Evolutionary conservation across 2,888 invertebrate species (phyloP), one percentile per base, ranked within the genome.

Genomic region (Drosophila mercatorum): DNA sequence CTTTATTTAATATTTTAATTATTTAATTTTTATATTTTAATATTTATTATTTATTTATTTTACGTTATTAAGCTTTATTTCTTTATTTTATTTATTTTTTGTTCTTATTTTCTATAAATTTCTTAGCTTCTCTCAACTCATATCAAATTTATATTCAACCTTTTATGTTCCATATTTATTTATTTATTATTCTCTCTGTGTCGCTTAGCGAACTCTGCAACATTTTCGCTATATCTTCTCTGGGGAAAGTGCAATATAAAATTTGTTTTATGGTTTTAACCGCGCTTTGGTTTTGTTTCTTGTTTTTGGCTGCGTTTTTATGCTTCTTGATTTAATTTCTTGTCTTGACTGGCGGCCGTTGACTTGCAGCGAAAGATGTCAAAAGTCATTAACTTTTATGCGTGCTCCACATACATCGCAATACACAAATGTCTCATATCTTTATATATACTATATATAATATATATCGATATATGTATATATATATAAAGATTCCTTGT

Each of bases 301-400:
- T 44, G 46, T 41, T 47, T n/a, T 61, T 74, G 38, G 34, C 17
- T 34, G 12, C 40, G 51, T 61, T 78, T 75, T 69, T 56, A 68
- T 68, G 78, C 68, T 75, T 66, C 22, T 81, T 69, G 72, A 67
- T 72, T 78, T 87, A 75, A 77, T 73, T 78, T 72, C 78, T 80
- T 79, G 70, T 63, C 64, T 65, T 65, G 69, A 47, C 43, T 61
- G 43, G 75, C 66, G 83, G 83, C 75, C 88, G 71, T 80, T 82
- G 88, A 88, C 88, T 82, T 73, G 58, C 83, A 52, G 44, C 64
- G 40, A 68, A 72, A 69, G 65, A 80, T 81, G 77, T 63, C 67
- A 86, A 79, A 79, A 86, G 88, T 88, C 84, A 78, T 88, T 83
- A 86, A 75, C 86, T 86, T 83, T 80, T 76, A 64, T 56, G 61